Evolutionary conservation across 2,113 vertebrate genomes (phyloP), one percentile per base, ranked within the genome.

Genomic region (Saccopteryx bilineata): DNA sequence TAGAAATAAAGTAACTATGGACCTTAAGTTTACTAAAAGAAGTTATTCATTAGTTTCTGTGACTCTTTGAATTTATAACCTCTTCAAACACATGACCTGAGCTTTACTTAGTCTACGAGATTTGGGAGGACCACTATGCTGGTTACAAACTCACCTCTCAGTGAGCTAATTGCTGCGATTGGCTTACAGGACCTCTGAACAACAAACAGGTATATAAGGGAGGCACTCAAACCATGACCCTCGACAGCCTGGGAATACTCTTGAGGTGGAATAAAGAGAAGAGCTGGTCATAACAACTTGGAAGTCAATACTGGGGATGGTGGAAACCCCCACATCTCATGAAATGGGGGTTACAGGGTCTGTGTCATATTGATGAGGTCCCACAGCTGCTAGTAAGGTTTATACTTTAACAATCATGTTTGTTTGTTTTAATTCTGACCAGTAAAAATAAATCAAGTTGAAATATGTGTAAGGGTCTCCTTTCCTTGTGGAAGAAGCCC

Each of bases 351-450:
- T 31, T 39, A 39, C 39, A 39, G 39, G 39, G 39, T 24, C 14
- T 61, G 3, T 5, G 50, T 54, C 39, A 3, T 0, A 1, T 6
- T 10, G 17, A 76, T 39, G 26, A 24, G 50, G 28, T 2, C 2
- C 14, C n/a, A 63, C 11, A 26, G 48, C 24, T 46, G 17, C 48
- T 65, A 26, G 7, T 28, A 21, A 63, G 76, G 4, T 74, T 87
- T 91, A 39, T 60, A 54, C 31, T 85, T 81, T 68, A 68, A 72
- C 31, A 71, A 78, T 63, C 15, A n/a, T 46, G 17, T 72, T 82
- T 89, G 14, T 76, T 48, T n/a, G n/a, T 60, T 39, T 52, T 33
- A 46, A n/a, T n/a, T 33, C 56, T 14, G 17, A 69, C 14, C 31
- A 61, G 61, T 56, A 65, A 74, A 56, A 66, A 33, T 18, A 54